phyloP scores from a whole-genome alignment of 2,113 vertebrate species.

The Paradoxurus hermaphroditus region DNA sequence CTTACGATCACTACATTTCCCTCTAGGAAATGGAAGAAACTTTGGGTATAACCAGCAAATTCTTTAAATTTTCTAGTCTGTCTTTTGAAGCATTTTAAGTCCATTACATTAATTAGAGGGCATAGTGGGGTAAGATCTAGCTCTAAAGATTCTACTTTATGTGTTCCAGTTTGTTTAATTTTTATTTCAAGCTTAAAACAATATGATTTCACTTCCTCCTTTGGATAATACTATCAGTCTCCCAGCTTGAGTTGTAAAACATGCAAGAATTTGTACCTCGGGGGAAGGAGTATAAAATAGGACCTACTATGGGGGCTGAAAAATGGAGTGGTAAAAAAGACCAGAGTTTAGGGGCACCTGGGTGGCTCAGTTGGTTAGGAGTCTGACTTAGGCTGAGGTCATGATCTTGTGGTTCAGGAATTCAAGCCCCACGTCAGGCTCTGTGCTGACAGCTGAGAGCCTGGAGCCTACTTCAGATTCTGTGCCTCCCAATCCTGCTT shows the following conservation, averaged over 20 bases:
- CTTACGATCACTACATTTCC: neutral
- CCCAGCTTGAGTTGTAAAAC: neutral
- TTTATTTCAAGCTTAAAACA: slow-evolving; percentile 2
- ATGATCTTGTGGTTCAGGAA: too few relatives aligned
- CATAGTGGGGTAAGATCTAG: neutral
- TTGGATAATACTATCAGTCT: neutral
- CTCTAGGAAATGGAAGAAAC: neutral
- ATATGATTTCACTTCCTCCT: neutral
- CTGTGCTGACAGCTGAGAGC: too few relatives aligned
- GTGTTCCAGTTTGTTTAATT: neutral
- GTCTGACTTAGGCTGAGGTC: too few relatives aligned
- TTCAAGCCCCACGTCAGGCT: too few relatives aligned
- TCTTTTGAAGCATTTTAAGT: neutral
- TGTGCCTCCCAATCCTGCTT: too few relatives aligned
- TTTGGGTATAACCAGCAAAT: neutral
- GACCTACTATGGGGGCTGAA: neutral
- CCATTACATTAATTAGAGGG: neutral
- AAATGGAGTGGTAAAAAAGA: neutral
- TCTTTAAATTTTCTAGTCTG: neutral
- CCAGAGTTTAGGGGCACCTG: neutral
- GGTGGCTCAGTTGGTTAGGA: too few relatives aligned
- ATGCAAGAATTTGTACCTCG: neutral
- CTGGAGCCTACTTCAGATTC: too few relatives aligned
- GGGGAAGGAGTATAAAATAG: neutral
- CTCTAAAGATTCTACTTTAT: neutral